Evolutionary conservation across 92 coral and sea anemone genomes (phyloP), one percentile per base, ranked within the genome.

Genomic region (Plumapathes pennacea): DNA sequence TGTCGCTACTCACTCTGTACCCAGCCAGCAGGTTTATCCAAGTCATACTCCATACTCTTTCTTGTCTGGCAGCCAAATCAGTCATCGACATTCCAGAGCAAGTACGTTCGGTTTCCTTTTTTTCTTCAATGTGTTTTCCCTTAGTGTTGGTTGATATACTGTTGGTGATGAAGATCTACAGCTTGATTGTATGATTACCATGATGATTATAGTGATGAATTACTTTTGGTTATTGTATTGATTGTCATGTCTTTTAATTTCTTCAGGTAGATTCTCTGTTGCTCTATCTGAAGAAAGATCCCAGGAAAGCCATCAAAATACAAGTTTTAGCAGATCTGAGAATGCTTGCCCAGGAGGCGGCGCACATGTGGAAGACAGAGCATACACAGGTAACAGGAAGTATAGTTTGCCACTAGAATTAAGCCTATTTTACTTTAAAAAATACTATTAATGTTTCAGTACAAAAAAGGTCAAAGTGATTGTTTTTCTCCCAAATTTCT

Each of bases 321-420:
- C 98, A 92, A 47, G 77, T 75, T 1, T 75, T 92, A 30, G 36
- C 38, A 30, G 96, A 92, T 74, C 77, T 89, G 25, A 88, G 60
- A 50, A 78, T 80, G 85, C 54, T 92, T 55, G 96, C 96, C 7
- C 69, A 79, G 56, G 82, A 78, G 3, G 79, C 98, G 19, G 86
- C 98, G 18, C 98, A 88, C 66, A 85, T 92, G 80, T 92, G 98
- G 98, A 72, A 62, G 57, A 20, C 80, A 32, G 54, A 60, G 1
- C 85, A 92, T 53, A 65, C 81, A 0, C 69, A 92, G 86, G 98
- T 92, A 32, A n/a, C n/a, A n/a, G n/a, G n/a, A n/a, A n/a, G n/a
- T n/a, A n/a, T n/a, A n/a, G n/a, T n/a, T n/a, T n/a, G n/a, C n/a
- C n/a, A n/a, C n/a, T n/a, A n/a, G n/a, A n/a, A n/a, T n/a, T n/a